A percentile compares a stretch with the other conserved stretches of the same genome.
phyloP scores from a whole-genome alignment of 2,888 invertebrate species.

The Hemaris fuciformis region DNA sequence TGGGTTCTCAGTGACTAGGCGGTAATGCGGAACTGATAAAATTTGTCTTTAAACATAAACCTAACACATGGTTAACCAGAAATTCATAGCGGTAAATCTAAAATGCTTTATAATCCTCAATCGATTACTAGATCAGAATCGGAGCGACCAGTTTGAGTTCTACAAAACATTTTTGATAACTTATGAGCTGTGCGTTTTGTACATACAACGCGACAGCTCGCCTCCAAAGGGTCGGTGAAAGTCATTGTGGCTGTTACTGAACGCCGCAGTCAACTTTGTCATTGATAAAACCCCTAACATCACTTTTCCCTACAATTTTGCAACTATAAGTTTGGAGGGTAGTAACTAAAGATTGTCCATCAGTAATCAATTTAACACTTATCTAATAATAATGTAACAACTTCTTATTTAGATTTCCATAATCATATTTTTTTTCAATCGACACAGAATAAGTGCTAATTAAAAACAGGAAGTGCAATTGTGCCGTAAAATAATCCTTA shows the following conservation, averaged over 20 bases:
- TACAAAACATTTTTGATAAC: conserved; percentile 66
- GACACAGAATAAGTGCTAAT: conserved; percentile 82
- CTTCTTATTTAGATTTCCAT: conserved; percentile 78
- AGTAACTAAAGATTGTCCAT: conserved; percentile 81
- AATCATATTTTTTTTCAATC: conserved; percentile 75
- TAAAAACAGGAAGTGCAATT: conserved; percentile 82
- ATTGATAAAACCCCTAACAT: conserved; percentile 81
- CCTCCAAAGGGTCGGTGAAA: conserved; percentile 45
- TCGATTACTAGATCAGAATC: conserved; percentile 28
- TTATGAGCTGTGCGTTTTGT: conserved; percentile 54
- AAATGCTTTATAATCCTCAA: conserved; percentile 74
- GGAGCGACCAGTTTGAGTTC: conserved; percentile 53
- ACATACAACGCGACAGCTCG: conserved; percentile 36
- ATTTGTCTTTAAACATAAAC: conserved; percentile 42
- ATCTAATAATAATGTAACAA: conserved; percentile 82
- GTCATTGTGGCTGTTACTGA: conserved; percentile 53
- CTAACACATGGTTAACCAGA: conserved; percentile 33
- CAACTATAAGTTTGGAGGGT: conserved; percentile 73
- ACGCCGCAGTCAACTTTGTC: conserved; percentile 79
- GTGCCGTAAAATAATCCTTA: conserved; percentile 81
- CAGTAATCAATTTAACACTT: conserved; percentile 81
- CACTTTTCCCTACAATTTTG: conserved; percentile 77
- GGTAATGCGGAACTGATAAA: conserved; percentile 63
- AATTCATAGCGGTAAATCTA: conserved; percentile 26
- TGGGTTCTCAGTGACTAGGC: conserved; percentile 81